Evolutionary conservation across 2,888 invertebrate species (phyloP).

Genomic region (Uropetala carovei): DNA sequence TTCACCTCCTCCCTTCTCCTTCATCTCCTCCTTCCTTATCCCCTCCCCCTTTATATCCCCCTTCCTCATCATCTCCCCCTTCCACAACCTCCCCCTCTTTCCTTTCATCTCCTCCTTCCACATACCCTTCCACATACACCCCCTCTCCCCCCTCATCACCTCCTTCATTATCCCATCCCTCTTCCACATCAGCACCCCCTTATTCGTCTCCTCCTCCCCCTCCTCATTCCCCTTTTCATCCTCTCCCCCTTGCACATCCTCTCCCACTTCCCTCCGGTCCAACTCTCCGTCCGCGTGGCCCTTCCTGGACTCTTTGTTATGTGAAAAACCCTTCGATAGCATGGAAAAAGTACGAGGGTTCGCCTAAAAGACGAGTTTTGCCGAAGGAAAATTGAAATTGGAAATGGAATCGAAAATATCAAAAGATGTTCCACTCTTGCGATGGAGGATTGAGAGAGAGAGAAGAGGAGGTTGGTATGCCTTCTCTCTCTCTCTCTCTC

Average conservation of each 20-base stretch:
- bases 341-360: not conserved
- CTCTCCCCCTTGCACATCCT: not conserved
- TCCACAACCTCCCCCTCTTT: not conserved
- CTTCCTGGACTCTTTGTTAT: not conserved
- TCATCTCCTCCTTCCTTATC: no score
- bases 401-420: conserved; percentile 27
- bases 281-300: not conserved
- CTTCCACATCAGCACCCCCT: no score
- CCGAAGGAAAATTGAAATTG: conserved; percentile 39
- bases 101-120: not conserved
- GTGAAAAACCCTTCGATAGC: not conserved
- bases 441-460: not conserved
- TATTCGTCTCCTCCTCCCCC: not conserved
- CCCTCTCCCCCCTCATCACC: no score
- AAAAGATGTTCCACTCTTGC: not conserved
- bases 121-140: not conserved
- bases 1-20: not conserved
- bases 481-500: no score
- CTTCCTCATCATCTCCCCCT: no score
- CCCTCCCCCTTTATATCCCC: no score
- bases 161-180: not conserved
- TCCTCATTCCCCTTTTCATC: not conserved
- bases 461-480: no score
- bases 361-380: conserved; percentile 3
- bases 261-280: not conserved